Evolutionary conservation across 2,113 vertebrate species (phyloP).

Genomic region (Myanophis thanlyinensis): DNA sequence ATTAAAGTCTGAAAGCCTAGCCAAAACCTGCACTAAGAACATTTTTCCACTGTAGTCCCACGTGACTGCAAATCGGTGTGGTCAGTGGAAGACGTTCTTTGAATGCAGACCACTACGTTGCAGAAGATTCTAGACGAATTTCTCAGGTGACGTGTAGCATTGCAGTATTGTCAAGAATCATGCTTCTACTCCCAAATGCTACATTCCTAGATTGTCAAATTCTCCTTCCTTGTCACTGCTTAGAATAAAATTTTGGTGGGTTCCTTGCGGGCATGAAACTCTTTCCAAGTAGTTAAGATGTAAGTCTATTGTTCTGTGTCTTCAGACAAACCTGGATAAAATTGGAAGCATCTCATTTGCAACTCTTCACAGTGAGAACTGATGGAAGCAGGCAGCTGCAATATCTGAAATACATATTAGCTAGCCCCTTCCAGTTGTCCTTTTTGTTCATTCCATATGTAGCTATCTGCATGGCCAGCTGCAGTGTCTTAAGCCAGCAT

Average conservation of each 20-base stretch:
- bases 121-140: neutral
- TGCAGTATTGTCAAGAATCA: neutral
- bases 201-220: neutral
- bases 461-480: neutral
- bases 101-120: neutral
- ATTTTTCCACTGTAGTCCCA: neutral
- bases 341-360: neutral
- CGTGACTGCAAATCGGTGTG: neutral
- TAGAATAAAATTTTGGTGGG: neutral
- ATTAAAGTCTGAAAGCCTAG: neutral
- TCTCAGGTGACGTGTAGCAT: neutral
- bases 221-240: neutral
- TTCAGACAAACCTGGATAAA: neutral
- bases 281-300: neutral
- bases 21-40: neutral
- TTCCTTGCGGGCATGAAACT: neutral
- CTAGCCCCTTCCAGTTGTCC: neutral
- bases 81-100: neutral
- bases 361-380: neutral
- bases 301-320: neutral
- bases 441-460: neutral
- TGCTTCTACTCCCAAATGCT: neutral
- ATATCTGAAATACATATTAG: neutral
- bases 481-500: neutral
- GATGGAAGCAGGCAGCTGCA: neutral